phyloP scores from a whole-genome alignment of 2,888 invertebrate genomes.

The Sesia bembeciformis region DNA sequence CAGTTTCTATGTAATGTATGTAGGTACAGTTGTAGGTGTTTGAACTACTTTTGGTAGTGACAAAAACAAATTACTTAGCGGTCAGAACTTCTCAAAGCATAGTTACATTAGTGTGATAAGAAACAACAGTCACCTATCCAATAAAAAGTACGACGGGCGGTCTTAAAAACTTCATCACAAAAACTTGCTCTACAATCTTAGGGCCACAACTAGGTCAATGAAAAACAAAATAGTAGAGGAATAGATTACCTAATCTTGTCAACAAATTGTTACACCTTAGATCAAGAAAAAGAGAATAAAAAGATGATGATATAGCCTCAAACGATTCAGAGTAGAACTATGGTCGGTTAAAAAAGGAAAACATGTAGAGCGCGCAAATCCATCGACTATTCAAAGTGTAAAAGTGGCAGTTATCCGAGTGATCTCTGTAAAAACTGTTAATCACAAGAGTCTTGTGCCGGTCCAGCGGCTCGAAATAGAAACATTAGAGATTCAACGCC shows the following conservation, averaged over 20 bases:
- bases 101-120: too few species aligned
- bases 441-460: conserved; percentile 37
- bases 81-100: too few species aligned
- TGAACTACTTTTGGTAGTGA: too few species aligned
- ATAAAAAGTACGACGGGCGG: background rate
- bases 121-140: too few species aligned
- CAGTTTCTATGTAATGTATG: too few species aligned
- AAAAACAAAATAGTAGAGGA: conserved; percentile 4
- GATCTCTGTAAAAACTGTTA: conserved; percentile 50
- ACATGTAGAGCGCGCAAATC: conserved; percentile 17
- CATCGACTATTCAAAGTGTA: conserved; percentile 24
- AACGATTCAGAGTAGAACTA: too few species aligned
- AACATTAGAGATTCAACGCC: conserved; percentile 31
- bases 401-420: conserved; percentile 19
- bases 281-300: background rate
- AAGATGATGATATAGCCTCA: too few species aligned
- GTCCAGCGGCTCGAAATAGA: conserved; percentile 51
- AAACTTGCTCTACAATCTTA: background rate
- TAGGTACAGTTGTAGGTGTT: too few species aligned
- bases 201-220: conserved; percentile 6
- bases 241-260: background rate
- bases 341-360: conserved; percentile 15
- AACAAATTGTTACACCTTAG: background rate
- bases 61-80: too few species aligned
- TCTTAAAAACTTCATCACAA: background rate